Percentiles rank a stretch among this genome's conserved stretches.
phyloP scores from a whole-genome alignment of 2,888 invertebrate genomes.

The Pristionchus arcanus region DNA sequence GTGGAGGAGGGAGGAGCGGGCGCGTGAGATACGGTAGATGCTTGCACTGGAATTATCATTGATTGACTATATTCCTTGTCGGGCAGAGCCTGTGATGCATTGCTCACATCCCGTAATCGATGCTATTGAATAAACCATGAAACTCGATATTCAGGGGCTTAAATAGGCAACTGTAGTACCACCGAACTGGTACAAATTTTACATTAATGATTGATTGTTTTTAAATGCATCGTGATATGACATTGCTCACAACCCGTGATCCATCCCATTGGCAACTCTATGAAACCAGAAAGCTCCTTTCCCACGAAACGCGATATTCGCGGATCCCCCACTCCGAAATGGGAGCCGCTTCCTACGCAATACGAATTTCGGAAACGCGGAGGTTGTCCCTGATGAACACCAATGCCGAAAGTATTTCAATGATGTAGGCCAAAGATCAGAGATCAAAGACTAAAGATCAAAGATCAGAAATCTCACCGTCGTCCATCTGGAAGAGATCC shows the following conservation, averaged over 20 bases:
- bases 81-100: no score
- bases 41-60: slow-evolving; percentile 43
- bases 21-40: slow-evolving; percentile 22
- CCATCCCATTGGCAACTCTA: background rate
- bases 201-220: no score
- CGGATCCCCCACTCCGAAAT: background rate
- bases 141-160: background rate
- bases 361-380: background rate
- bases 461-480: slow-evolving; percentile 57
- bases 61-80: background rate
- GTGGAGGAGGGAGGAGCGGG: slow-evolving; percentile 1
- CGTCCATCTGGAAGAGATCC: slow-evolving; percentile 66
- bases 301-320: background rate
- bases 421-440: background rate
- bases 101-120: background rate
- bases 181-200: no score
- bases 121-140: background rate
- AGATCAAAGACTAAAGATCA: background rate
- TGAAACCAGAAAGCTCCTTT: background rate
- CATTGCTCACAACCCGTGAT: background rate
- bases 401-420: background rate
- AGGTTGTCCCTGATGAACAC: background rate
- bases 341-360: background rate
- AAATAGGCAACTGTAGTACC: no score
- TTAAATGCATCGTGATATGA: no score